Evolutionary conservation across 1,140 invertebrate species (phyloP), one percentile per base, ranked within the genome.

Genomic region (Trichonephila clavipes): DNA sequence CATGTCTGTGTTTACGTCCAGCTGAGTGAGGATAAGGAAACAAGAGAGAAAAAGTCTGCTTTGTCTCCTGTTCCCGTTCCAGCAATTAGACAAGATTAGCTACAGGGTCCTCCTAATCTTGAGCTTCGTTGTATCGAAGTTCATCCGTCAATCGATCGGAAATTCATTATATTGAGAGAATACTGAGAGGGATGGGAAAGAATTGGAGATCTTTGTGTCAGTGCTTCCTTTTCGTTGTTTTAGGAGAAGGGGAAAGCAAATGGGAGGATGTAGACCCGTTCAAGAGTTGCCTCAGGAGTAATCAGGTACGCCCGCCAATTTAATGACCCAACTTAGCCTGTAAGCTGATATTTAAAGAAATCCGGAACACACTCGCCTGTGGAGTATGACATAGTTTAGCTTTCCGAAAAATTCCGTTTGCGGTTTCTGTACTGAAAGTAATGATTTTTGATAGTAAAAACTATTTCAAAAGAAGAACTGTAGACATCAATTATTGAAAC

Each of bases 131-230:
- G 61, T 88, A 88, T 88, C 87, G 62, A 88, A 88, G 34, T 88
- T 34, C 87, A 44, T 69, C 34, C 87, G 24, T 69, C 62, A 66
- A 88, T 88, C 87, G 87, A 88, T 88, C 64, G 87, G 87, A 88
- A 88, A 66, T 88, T 88, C 87, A 88, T 88, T 88, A 88, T 44
- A 88, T 88, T n/a, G 87, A 88, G 59, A 69, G 62, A 34, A 24
- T 10, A 77, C 24, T 21, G 34, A 16, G 28, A 18, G 18, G 16
- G 34, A 28, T 18, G 28, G 28, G 72, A 77, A 14, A 69, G 83
- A 34, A 86, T 61, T 7, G 83, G 51, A 44, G 58, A 28, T 28
- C 87, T 62, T 58, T 40, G 21, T 88, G 34, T 69, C 62, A 69
- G 64, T 16, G 21, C 64, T 69, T 69, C 62, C 87, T 88, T 88